Evolutionary conservation across 2,113 vertebrate species (phyloP).

Genomic region (Kobus ellipsiprymnus): DNA sequence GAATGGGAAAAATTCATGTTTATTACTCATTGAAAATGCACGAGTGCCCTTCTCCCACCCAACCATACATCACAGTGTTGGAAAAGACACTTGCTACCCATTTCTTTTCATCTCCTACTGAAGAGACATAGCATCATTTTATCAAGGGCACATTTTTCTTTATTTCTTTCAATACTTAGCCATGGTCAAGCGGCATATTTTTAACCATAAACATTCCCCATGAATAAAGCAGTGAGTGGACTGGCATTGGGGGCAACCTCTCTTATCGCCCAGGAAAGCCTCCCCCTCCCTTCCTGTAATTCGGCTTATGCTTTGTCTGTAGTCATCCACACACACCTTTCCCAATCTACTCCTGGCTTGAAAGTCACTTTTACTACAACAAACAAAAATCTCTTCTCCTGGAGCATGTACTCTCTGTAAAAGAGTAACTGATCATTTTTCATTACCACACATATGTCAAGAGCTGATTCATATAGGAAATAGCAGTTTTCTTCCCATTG

Average conservation of each 20-base stretch:
- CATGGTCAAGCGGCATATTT: background rate
- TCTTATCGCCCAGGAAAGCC: background rate
- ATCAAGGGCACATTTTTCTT: background rate
- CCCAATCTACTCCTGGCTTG: background rate
- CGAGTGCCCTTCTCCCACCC: background rate
- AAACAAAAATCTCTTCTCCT: background rate
- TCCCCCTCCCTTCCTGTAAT: background rate
- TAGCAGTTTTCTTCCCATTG: background rate
- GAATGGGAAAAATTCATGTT: background rate
- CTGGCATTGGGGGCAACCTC: background rate
- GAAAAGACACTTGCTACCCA: background rate
- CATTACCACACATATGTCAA: background rate
- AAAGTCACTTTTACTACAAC: background rate
- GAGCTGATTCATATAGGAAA: constrained; percentile 1
- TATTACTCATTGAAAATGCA: background rate
- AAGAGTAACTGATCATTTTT: background rate
- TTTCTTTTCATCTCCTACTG: background rate
- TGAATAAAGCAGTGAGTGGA: background rate
- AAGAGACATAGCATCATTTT: background rate
- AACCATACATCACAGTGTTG: background rate
- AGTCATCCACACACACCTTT: background rate
- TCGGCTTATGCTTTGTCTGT: background rate
- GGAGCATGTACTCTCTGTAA: background rate
- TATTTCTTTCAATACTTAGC: background rate
- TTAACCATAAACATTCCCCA: background rate